Percentiles rank a stretch among this genome's conserved stretches.
Evolutionary conservation across 1,140 invertebrate genomes (phyloP).

Genomic region (Sesamia nonagrioides): DNA sequence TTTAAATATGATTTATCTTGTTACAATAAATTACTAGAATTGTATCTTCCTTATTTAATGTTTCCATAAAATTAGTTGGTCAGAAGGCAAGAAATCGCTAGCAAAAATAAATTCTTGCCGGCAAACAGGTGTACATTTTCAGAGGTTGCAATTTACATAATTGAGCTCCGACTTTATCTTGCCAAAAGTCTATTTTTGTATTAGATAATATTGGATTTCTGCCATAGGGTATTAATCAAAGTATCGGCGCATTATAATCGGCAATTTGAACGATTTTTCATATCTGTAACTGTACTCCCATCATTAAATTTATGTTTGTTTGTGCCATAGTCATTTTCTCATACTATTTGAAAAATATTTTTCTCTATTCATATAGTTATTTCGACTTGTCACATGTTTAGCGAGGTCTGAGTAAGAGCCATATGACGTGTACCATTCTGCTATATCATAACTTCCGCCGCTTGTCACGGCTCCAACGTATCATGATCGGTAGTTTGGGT

Average conservation of each 20-base stretch:
- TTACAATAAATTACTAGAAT: conserved; percentile 34
- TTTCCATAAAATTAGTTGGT: conserved; percentile 31
- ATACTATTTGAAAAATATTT: background rate
- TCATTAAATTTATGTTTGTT: background rate
- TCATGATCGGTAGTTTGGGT: background rate
- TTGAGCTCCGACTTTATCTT: background rate
- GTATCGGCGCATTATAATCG: conserved; percentile 18
- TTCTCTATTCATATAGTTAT: background rate
- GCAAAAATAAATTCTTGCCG: too few relatives aligned
- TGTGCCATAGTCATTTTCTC: background rate
- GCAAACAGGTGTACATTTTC: conserved; percentile 22
- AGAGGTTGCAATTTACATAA: conserved; percentile 38
- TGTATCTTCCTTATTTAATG: conserved; percentile 24
- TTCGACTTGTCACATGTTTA: background rate
- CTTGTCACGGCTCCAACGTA: background rate
- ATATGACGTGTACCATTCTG: background rate
- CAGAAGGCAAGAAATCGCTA: too few relatives aligned
- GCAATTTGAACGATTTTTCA: conserved; percentile 2
- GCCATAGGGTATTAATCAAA: background rate
- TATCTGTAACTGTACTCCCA: background rate
- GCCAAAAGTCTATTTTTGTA: conserved; percentile 7
- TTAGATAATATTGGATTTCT: conserved; percentile 12
- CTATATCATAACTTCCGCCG: background rate
- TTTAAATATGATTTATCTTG: conserved; percentile 17
- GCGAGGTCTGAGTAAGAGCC: background rate